phyloP scores from a whole-genome alignment of 2,113 vertebrate species.

The Marcusenius ussheri region DNA sequence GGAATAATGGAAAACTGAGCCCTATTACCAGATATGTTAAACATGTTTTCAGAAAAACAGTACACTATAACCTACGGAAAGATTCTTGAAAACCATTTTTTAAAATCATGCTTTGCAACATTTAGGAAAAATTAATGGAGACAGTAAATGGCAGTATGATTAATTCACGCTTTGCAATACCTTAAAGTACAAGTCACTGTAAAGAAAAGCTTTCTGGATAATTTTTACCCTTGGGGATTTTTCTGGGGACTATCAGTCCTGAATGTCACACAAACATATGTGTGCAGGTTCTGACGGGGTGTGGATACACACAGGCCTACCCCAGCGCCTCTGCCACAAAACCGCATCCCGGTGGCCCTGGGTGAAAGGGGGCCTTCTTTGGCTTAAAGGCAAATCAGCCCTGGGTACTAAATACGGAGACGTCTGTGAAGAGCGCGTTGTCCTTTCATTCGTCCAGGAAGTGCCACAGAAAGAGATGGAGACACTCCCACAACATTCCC shows the following conservation, averaged over 20 bases:
- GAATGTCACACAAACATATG: neutral
- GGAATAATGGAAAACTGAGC: neutral
- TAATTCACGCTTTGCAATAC: neutral
- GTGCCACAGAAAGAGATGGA: neutral
- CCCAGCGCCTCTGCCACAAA: neutral
- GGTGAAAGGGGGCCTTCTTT: neutral
- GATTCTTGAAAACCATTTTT: neutral
- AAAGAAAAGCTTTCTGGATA: neutral
- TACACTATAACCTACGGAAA: neutral
- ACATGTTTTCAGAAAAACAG: neutral
- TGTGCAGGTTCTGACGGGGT: neutral
- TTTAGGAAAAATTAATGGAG: neutral
- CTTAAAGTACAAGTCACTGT: neutral
- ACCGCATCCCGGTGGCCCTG: neutral
- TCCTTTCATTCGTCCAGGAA: slow-evolving; percentile 12
- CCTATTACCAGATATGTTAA: neutral
- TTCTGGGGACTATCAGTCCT: neutral
- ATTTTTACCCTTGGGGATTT: neutral
- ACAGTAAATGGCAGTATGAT: neutral
- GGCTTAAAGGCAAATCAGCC: neutral
- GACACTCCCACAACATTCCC: neutral
- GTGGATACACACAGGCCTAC: neutral
- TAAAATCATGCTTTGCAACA: neutral
- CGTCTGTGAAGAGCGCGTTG: neutral
- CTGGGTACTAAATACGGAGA: neutral